Evolutionary conservation across 2,797 vertebrate species (phyloP).

Genomic region (Sebastolobus alascanus): DNA sequence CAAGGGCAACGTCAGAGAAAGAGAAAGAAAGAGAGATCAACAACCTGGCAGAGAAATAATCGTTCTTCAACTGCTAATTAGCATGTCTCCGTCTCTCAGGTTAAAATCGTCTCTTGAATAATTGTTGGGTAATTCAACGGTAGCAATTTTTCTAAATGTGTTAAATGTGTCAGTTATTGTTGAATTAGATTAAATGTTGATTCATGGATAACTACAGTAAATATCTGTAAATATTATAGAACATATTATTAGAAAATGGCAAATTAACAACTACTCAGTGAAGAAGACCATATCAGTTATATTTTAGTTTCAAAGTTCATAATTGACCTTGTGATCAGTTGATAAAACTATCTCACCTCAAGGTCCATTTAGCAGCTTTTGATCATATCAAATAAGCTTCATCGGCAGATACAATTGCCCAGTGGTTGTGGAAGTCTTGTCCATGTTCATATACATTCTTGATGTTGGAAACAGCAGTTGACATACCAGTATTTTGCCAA

Average conservation of each 20-base stretch:
- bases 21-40: conserved; percentile 22
- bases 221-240: not conserved
- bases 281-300: not conserved
- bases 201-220: not conserved
- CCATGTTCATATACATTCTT: not conserved
- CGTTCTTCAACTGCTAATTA: conserved; percentile 27
- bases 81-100: conserved; percentile 13
- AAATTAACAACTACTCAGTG: not conserved
- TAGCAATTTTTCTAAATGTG: not conserved
- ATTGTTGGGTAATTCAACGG: conserved; percentile 6
- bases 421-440: not conserved
- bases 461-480: not conserved
- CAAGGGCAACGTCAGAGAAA: conserved; percentile 25
- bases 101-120: conserved; percentile 1
- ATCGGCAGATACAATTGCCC: not conserved
- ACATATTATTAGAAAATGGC: not conserved
- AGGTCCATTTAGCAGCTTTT: not conserved
- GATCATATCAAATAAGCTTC: not conserved
- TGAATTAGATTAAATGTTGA: not conserved
- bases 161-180: not conserved
- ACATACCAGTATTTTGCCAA: not conserved
- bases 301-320: not conserved
- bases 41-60: conserved; percentile 45
- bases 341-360: not conserved
- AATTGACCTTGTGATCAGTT: not conserved